Conservation (phyloP, 2,113 vertebrate genomes). For the Australoheros scitulus region DNA sequence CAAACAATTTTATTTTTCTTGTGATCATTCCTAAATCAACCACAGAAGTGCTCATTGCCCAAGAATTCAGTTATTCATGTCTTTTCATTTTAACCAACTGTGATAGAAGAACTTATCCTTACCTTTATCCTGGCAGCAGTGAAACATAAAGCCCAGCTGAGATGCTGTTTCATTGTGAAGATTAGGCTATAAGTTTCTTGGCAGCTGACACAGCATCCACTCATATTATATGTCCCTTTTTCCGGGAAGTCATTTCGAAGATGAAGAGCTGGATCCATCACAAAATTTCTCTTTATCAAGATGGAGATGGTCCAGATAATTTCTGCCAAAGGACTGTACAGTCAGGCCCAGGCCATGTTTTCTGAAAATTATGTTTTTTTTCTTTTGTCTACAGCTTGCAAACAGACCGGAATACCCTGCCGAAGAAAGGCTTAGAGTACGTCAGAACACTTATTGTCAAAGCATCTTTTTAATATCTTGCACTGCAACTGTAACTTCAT, state of each 20-base stretch:
- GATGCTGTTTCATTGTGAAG: neutral
- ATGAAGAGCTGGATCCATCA: slow-evolving; percentile 6
- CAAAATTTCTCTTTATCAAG: neutral
- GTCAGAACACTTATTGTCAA: slow-evolving; percentile 9
- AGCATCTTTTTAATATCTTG: neutral
- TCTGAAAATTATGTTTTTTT: slow-evolving; percentile 39
- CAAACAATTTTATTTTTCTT: neutral
- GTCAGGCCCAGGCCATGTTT: slow-evolving; percentile 7
- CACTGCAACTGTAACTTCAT: neutral
- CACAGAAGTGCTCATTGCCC: neutral
- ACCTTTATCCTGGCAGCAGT: neutral
- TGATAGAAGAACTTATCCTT: neutral
- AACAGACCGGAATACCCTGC: slow-evolving; percentile 91
- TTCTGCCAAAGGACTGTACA: slow-evolving; percentile 23
- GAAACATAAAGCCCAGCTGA: neutral
- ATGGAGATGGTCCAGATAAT: neutral
- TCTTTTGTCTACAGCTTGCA: slow-evolving; percentile 79
- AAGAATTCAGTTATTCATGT: neutral
- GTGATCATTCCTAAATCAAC: neutral
- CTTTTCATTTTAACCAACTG: neutral
- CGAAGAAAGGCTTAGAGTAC: slow-evolving; percentile 96
- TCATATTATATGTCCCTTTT: slow-evolving; percentile 25
- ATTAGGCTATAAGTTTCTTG: neutral
- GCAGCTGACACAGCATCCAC: neutral
- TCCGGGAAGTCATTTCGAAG: slow-evolving; percentile 3